phyloP scores from a whole-genome alignment of 2,888 invertebrate species.

The Pyralis farinalis region DNA sequence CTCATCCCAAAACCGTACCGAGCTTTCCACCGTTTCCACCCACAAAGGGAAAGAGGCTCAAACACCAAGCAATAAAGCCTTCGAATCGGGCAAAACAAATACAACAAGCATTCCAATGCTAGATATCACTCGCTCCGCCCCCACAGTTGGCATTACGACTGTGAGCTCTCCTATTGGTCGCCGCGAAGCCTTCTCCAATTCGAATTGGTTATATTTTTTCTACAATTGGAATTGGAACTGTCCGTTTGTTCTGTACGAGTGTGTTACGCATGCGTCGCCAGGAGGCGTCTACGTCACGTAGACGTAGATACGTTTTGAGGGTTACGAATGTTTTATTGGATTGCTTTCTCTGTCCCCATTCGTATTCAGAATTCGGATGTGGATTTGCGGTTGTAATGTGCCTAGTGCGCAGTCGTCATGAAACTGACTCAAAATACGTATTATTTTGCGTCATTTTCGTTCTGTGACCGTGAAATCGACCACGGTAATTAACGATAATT shows the following conservation, averaged over 20 bases:
- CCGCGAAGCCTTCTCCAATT: slow-evolving; percentile 77
- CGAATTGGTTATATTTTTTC: slow-evolving; percentile 80
- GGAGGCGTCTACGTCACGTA: slow-evolving; percentile 74
- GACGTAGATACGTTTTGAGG: slow-evolving; percentile 70
- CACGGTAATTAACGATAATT: no score
- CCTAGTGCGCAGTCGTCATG: slow-evolving; percentile 62
- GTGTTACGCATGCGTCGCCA: slow-evolving; percentile 62
- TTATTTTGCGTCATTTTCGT: slow-evolving; percentile 4
- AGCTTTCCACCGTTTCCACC: slow-evolving; percentile 66
- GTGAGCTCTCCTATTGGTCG: slow-evolving; percentile 75
- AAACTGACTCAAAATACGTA: neutral
- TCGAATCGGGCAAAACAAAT: slow-evolving; percentile 77
- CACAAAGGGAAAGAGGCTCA: slow-evolving; percentile 77
- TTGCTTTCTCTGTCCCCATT: slow-evolving; percentile 68
- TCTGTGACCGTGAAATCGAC: no score
- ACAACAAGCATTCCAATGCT: slow-evolving; percentile 80
- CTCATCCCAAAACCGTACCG: slow-evolving; percentile 67
- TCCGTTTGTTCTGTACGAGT: slow-evolving; percentile 70
- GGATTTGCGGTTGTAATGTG: slow-evolving; percentile 53
- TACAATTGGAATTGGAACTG: slow-evolving; percentile 78
- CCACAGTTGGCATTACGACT: slow-evolving; percentile 80
- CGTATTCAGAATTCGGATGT: slow-evolving; percentile 66
- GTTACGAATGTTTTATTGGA: slow-evolving; percentile 78
- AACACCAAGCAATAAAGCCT: slow-evolving; percentile 77
- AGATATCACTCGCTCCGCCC: slow-evolving; percentile 80